Base-by-base conservation (phyloP, 1,140 invertebrate genomes). In the Pseudoatta argentina region DNA sequence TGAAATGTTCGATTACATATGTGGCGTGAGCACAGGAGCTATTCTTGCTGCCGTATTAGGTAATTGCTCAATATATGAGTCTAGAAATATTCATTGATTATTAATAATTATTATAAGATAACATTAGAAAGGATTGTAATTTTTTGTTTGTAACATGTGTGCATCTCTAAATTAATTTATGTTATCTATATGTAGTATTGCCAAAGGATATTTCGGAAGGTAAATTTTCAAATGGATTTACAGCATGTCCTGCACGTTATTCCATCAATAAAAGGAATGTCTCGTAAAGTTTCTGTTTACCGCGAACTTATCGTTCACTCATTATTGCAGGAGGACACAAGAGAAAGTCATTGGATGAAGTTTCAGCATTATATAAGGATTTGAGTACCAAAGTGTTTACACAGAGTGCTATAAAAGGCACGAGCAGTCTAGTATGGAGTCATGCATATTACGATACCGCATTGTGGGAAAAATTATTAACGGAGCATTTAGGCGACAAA, bases 401-500 rank as follows among this genome's bases (percentile, higher is more conserved):
- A 4, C 97, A 97, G 89, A 97, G 96, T 89, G 93, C 96, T 10
- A 94, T 98, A 34, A 95, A 96, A 94, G 98, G 98, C 14, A 97
- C 98, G 1, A 97, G 97, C 64, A 97, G 97, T 87, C 95, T 99
- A 30, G 96, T 99, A 6, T 97, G 97, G 97, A 97, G 96, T 85
- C 98, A 99, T 94, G 97, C 98, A 0, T 99, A 98, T 95, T 99
- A 99, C 95, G 98, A 99, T 93, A 98, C 98, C 1, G 96, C 96
- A 0, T 95, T 97, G 2, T 99, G 98, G 98, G 98, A 99, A 93
- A 95, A 97, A 89, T 96, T 99, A 89, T 94, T 99, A 2, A 96
- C 97, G 94, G 95, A 97, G 78, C 96, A 97, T 92, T 93, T 98
- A 39, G 97, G 97, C 8, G 97, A 97, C 76, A 96, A 94, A 64